Evolutionary conservation across 2,797 vertebrate species (phyloP).

Genomic region (Hafferia zeledoni): DNA sequence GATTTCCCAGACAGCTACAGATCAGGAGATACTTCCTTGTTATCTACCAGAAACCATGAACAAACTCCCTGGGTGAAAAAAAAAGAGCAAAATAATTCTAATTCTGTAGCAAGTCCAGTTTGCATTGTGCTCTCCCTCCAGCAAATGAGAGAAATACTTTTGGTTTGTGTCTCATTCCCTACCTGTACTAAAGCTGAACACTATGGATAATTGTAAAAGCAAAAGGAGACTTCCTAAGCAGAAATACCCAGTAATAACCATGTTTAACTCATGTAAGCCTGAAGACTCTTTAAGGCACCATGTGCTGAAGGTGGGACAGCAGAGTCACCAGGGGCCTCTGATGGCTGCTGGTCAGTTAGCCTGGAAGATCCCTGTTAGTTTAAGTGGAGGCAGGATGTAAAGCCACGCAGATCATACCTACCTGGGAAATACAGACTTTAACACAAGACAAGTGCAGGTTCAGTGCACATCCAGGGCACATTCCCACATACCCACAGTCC

Average conservation of each 20-base stretch:
- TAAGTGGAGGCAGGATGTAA: background rate
- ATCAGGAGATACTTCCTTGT: background rate
- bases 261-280: background rate
- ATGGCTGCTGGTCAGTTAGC: background rate
- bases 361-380: background rate
- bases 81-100: background rate
- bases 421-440: background rate
- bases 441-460: background rate
- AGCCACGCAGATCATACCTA: background rate
- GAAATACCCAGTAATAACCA: background rate
- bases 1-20: background rate
- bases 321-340: background rate
- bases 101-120: background rate
- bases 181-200: background rate
- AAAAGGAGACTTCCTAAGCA: background rate
- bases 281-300: background rate
- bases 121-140: background rate
- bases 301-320: background rate
- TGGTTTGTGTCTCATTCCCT: background rate
- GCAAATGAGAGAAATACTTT: background rate
- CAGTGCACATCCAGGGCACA: background rate
- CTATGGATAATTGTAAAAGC: background rate
- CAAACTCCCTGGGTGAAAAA: background rate
- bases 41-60: background rate
- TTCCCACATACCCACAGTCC: background rate